A percentile compares a stretch with the other conserved stretches of the same genome.
These are phyloP conservation scores for Sycobia sp. DNA, from an alignment of 1,140 invertebrate species.

Conservation along the genomic window DNA sequence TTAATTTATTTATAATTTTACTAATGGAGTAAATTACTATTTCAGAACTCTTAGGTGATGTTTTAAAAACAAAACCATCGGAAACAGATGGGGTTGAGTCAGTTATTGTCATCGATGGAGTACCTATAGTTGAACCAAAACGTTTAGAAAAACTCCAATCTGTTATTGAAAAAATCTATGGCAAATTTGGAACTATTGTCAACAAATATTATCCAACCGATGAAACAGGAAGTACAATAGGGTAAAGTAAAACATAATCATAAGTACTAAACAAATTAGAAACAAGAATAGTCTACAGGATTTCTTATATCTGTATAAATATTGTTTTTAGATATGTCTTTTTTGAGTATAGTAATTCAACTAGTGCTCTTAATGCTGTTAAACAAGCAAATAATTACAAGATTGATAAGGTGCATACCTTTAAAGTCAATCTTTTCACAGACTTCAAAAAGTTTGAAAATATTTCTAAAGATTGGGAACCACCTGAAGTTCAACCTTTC, in stretches of 20 bases:
- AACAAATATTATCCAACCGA: slow-evolving; percentile 89
- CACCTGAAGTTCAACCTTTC: slow-evolving; percentile 85
- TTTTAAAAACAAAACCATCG: slow-evolving; percentile 85
- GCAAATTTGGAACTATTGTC: slow-evolving; percentile 88
- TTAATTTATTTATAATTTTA: too few species aligned
- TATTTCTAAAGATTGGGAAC: slow-evolving; percentile 91
- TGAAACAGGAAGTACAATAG: slow-evolving; percentile 83
- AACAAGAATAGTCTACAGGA: too few species aligned
- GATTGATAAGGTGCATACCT: slow-evolving; percentile 95
- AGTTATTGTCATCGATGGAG: slow-evolving; percentile 94
- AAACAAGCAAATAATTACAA: slow-evolving; percentile 90
- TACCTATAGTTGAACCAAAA: slow-evolving; percentile 91
- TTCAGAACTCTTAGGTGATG: slow-evolving; percentile 87
- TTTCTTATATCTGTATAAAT: too few species aligned
- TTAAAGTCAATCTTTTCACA: slow-evolving; percentile 93
- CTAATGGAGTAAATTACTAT: slow-evolving; percentile 20
- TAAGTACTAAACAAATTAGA: too few species aligned
- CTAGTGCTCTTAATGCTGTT: slow-evolving; percentile 84
- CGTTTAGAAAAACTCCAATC: slow-evolving; percentile 91
- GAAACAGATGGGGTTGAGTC: slow-evolving; percentile 95
- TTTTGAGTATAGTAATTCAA: slow-evolving; percentile 84
- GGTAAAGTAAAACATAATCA: slow-evolving; percentile 61
- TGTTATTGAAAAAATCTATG: slow-evolving; percentile 91
- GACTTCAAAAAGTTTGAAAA: slow-evolving; percentile 95
- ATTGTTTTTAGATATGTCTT: slow-evolving; percentile 79